Base-by-base conservation (phyloP, 2,888 invertebrate genomes). In the Rugalucina vietnamica region DNA sequence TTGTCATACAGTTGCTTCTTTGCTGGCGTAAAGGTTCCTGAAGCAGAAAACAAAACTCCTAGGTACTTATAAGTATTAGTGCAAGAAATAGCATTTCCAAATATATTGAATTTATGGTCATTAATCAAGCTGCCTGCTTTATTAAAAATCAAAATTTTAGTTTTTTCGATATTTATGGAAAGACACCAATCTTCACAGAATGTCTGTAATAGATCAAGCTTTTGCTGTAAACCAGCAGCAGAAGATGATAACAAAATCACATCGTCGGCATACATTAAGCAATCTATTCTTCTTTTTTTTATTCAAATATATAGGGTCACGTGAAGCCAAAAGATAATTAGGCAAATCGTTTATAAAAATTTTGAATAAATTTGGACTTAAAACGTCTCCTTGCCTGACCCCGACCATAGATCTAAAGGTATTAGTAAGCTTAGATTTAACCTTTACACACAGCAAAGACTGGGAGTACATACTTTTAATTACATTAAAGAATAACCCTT, bases 361-460 rank as follows among this genome's bases (percentile, higher is more conserved):
- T 39, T 76, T 65, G 29, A 65, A 76, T 18, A 76, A 8, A 27
- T 37, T 76, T 18, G 76, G 76, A n/a, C 76, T 76, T 24, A 76
- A 27, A 27, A 27, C 43, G 39, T 76, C 76, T 3, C 76, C 76
- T 39, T 76, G 60, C 24, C 60, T 32, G 12, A 76, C 76, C 24
- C 60, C 76, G 4, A 39, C 65, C 12, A 39, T 8, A 24, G 65
- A 65, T 29, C 10, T 37, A 39, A 76, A 65, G n/a, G 36, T 32
- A 1, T 37, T 29, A 21, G 76, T 65, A 34, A 76, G 21, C 18
- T 36, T 37, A 27, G 60, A 29, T 0, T 36, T 29, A 4, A 65
- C 37, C n/a, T 60, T 60, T 5, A 60, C 60, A 60, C 60, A 60
- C 5, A 60, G 60, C 5, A 21, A 18, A 27, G 60, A 60, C 29